A percentile compares a stretch with the other conserved stretches of the same genome.
These are phyloP conservation scores for Drosophila koepferae DNA, from an alignment of 2,888 invertebrate genomes.

Conservation along the genomic window DNA sequence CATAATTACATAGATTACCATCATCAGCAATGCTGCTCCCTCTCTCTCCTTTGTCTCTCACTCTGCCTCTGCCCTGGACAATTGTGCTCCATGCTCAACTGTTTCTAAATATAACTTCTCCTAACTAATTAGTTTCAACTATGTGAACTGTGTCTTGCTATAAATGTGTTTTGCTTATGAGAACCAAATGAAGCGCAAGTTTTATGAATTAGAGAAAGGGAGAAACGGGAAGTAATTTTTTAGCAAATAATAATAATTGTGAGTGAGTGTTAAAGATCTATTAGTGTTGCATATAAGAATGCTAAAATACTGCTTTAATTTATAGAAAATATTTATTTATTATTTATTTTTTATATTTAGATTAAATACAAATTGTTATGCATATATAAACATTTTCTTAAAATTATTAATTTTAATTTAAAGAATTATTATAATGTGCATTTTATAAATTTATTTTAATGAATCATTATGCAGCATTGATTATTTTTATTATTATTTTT, in stretches of 20 bases:
- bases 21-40: constrained; percentile 5
- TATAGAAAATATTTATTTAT: too few species aligned
- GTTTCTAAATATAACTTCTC: constrained; percentile 67
- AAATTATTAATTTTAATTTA: too few species aligned
- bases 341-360: too few species aligned
- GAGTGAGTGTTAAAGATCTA: too few species aligned
- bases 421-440: too few species aligned
- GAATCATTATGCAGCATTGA: too few species aligned
- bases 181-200: background rate
- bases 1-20: constrained; percentile 66
- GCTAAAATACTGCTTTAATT: too few species aligned
- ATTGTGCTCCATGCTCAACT: constrained; percentile 38
- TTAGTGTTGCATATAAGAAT: background rate
- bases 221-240: background rate
- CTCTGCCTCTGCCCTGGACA: constrained; percentile 14
- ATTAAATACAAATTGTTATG: too few species aligned
- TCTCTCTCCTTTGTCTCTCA: background rate
- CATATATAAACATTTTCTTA: too few species aligned
- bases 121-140: constrained; percentile 37
- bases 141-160: constrained; percentile 22
- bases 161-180: background rate
- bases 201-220: background rate
- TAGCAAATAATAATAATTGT: background rate
- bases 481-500: too few species aligned
- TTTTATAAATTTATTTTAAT: too few species aligned